Evolutionary conservation across 2,888 invertebrate genomes (phyloP).

Genomic region (Thecocarcelia acutangulata): DNA sequence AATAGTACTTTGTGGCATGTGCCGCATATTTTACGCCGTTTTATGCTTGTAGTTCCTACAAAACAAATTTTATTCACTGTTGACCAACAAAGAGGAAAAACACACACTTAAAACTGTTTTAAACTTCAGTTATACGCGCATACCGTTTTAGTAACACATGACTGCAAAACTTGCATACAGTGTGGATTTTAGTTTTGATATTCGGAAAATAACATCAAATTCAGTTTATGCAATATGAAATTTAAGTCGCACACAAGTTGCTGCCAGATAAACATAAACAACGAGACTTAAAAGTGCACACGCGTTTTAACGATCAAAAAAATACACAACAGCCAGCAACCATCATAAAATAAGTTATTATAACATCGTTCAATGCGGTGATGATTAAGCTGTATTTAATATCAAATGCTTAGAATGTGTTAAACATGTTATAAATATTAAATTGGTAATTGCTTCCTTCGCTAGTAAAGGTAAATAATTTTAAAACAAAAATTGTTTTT

Average conservation of each 20-base stretch:
- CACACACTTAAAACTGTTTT: conserved; percentile 40
- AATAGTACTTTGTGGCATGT: conserved; percentile 50
- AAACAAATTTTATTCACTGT: conserved; percentile 30
- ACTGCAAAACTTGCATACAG: conserved; percentile 55
- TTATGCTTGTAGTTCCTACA: neutral
- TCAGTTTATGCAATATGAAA: conserved; percentile 65
- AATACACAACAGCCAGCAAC: neutral
- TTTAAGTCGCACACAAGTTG: conserved; percentile 46
- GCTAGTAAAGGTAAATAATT: neutral
- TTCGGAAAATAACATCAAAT: conserved; percentile 49
- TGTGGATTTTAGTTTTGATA: conserved; percentile 24
- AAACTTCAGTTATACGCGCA: conserved; percentile 42
- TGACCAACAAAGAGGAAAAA: conserved; percentile 47
- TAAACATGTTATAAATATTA: conserved; percentile 57
- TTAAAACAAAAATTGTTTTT: neutral
- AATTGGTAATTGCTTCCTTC: neutral
- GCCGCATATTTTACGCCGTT: conserved; percentile 29
- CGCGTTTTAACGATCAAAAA: conserved; percentile 2
- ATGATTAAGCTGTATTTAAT: conserved; percentile 16
- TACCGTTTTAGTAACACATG: conserved; percentile 68
- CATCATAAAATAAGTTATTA: conserved; percentile 25
- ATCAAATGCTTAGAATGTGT: conserved; percentile 56
- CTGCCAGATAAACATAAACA: conserved; percentile 2
- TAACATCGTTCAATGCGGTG: conserved; percentile 1
- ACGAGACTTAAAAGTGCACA: conserved; percentile 1